phyloP scores from a whole-genome alignment of 2,888 invertebrate species.

The Creontiades dilutus region DNA sequence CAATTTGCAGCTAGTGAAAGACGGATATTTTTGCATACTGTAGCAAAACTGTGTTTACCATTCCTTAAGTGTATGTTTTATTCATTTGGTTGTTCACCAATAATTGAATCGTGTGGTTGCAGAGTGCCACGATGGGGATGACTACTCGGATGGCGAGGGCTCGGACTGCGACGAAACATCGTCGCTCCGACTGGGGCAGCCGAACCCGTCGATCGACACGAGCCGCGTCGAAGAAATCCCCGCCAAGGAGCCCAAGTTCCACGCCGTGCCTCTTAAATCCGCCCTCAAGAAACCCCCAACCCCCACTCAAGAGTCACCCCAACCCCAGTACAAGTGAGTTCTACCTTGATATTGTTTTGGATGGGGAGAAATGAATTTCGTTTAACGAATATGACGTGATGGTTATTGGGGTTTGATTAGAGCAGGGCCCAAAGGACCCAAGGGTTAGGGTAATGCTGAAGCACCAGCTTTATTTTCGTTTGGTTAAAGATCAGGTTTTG shows the following conservation, averaged over 20 bases:
- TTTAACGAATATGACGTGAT: no score
- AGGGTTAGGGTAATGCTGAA: no score
- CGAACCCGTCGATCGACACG: constrained; percentile 87
- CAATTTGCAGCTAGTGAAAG: no score
- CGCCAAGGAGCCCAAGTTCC: constrained; percentile 94
- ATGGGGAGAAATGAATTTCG: no score
- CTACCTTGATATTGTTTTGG: background rate
- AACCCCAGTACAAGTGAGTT: constrained; percentile 89
- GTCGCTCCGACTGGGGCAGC: constrained; percentile 81
- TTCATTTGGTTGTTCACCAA: background rate
- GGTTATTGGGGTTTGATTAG: no score
- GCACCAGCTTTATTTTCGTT: no score
- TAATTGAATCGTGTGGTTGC: constrained; percentile 21
- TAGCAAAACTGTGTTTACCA: no score
- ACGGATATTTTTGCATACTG: no score
- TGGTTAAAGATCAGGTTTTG: no score
- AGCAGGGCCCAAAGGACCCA: no score
- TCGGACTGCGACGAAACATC: constrained; percentile 83
- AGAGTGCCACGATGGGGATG: constrained; percentile 79
- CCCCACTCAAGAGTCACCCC: constrained; percentile 86
- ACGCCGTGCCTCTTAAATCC: constrained; percentile 94
- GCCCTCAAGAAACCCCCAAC: constrained; percentile 92
- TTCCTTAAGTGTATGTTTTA: no score
- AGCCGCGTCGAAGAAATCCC: constrained; percentile 94
- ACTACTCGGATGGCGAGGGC: constrained; percentile 77